Evolutionary conservation across 2,888 invertebrate species (phyloP).

Genomic region (Carterocephalus palaemon): DNA sequence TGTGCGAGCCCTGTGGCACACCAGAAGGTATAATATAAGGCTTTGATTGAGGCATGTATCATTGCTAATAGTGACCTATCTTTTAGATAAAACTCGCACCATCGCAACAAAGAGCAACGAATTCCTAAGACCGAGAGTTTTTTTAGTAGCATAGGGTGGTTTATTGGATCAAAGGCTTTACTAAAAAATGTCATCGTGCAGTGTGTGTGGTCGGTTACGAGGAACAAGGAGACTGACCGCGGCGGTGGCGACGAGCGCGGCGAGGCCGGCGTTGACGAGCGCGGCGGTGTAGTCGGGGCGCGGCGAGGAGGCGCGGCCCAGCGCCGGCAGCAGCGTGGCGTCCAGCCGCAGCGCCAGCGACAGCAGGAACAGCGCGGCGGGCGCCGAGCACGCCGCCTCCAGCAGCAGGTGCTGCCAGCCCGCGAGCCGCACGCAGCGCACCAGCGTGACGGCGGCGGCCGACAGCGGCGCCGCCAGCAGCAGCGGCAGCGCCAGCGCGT

Average conservation of each 20-base stretch:
- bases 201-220: no score
- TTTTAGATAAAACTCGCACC: no score
- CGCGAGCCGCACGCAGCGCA: constrained; percentile 45
- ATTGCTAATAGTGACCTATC: no score
- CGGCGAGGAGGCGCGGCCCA: constrained; percentile 45
- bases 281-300: constrained; percentile 51
- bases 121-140: no score
- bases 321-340: constrained; percentile 54
- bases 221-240: constrained; percentile 49
- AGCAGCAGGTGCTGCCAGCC: constrained; percentile 59
- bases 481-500: constrained; percentile 49
- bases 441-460: constrained; percentile 41
- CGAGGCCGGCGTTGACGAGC: constrained; percentile 44
- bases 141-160: no score
- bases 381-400: constrained; percentile 45
- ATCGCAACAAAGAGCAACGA: no score
- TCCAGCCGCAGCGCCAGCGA: constrained; percentile 44
- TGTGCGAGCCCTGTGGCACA: no score
- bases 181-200: no score
- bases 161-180: no score
- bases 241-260: constrained; percentile 35
- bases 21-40: no score
- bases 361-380: constrained; percentile 43
- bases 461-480: constrained; percentile 40
- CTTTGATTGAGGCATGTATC: no score